phyloP scores from a whole-genome alignment of 2,113 vertebrate genomes.

The Neomonachus schauinslandi region DNA sequence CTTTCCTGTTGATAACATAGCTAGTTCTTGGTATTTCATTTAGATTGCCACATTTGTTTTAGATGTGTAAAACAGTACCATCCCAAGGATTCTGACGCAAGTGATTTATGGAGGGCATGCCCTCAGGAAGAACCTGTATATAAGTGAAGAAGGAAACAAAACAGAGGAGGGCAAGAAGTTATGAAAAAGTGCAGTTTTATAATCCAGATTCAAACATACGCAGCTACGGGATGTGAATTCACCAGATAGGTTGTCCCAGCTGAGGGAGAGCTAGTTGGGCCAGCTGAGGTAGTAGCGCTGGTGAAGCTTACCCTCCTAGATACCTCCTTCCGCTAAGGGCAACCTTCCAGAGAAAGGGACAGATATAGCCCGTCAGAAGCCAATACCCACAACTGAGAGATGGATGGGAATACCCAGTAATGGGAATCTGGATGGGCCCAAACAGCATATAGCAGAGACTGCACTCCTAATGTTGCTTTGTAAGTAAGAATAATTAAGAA shows the following conservation, averaged over 20 bases:
- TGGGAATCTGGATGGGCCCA: background rate
- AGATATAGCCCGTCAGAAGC: background rate
- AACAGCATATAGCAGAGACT: background rate
- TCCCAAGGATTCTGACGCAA: background rate
- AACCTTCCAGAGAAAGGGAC: background rate
- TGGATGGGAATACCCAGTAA: background rate
- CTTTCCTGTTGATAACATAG: background rate
- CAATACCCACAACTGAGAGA: background rate
- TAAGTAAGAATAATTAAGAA: background rate
- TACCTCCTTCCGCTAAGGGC: background rate
- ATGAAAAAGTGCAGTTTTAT: background rate
- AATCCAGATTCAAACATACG: background rate
- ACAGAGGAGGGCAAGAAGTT: background rate
- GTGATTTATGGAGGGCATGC: background rate
- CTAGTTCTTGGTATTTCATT: background rate
- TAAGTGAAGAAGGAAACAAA: background rate
- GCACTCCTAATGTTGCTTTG: background rate
- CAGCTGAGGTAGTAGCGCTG: background rate
- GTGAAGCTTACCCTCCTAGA: background rate
- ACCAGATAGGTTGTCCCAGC: background rate
- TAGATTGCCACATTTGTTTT: background rate
- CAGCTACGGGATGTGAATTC: background rate
- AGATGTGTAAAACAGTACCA: background rate
- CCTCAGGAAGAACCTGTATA: background rate
- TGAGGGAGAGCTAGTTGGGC: background rate